These are phyloP conservation scores for Neosalanx taihuensis DNA, from an alignment of 2,797 vertebrate genomes.

Conservation along the genomic window DNA sequence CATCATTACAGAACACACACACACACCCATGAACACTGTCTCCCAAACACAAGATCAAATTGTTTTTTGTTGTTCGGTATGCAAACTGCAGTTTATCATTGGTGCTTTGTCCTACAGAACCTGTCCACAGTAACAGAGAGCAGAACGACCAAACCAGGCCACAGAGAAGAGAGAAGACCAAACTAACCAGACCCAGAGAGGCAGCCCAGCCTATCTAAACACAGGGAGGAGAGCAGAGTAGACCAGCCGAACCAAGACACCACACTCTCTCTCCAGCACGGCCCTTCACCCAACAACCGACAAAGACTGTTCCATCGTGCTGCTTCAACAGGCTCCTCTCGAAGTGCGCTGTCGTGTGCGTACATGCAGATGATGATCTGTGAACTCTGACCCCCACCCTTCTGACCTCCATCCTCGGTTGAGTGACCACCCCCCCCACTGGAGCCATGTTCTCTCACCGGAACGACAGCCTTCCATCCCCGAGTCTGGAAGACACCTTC, in stretches of 20 bases:
- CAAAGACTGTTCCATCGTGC: background rate
- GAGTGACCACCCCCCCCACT: background rate
- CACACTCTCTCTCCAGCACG: too few species aligned
- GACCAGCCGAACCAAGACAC: background rate
- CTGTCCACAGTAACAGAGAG: too few species aligned
- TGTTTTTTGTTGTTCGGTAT: background rate
- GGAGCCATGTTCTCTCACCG: slow-evolving; percentile 64
- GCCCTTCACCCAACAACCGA: slow-evolving; percentile 1
- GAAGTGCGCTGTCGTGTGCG: background rate
- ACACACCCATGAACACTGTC: background rate
- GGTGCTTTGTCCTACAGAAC: background rate
- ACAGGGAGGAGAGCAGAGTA: slow-evolving; percentile 10
- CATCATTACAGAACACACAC: slow-evolving; percentile 35
- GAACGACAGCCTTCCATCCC: slow-evolving; percentile 69
- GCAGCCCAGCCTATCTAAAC: too few species aligned
- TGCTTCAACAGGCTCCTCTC: background rate
- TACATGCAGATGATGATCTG: background rate
- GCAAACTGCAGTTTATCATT: background rate
- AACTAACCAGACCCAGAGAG: background rate
- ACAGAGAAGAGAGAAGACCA: background rate
- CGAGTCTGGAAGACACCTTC: slow-evolving; percentile 77
- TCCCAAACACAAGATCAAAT: background rate
- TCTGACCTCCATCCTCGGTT: too few species aligned
- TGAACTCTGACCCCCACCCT: background rate
- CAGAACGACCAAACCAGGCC: background rate